These are phyloP conservation scores for Aporrectodea caliginosa DNA, from an alignment of 1,140 invertebrate species.

Conservation along the genomic window DNA sequence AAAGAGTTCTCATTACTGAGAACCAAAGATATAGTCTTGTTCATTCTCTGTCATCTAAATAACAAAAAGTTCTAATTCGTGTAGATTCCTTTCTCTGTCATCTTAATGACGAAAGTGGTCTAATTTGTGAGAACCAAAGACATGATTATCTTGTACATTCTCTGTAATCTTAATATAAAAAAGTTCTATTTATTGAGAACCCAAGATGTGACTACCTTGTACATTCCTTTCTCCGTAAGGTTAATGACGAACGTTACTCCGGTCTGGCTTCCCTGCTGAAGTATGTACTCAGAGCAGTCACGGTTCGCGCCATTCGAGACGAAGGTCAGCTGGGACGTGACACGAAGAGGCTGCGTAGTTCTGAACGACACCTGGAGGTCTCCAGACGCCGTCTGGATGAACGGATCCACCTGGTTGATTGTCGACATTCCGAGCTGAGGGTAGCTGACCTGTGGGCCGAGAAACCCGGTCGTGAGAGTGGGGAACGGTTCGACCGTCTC, in stretches of 20 bases:
- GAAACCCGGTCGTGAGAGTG: conserved; percentile 50
- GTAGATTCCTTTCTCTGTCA: too few relatives aligned
- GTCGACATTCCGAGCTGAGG: conserved; percentile 46
- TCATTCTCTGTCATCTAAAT: too few relatives aligned
- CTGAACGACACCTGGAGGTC: conserved; percentile 45
- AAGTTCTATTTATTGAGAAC: too few relatives aligned
- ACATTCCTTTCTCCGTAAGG: conserved; percentile 47
- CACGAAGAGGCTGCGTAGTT: conserved; percentile 41
- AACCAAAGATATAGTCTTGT: too few relatives aligned
- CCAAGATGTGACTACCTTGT: too few relatives aligned
- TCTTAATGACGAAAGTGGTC: too few relatives aligned
- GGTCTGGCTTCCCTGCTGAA: conserved; percentile 44
- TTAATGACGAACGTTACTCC: conserved; percentile 43
- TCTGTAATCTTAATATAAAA: too few relatives aligned
- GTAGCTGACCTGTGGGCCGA: conserved; percentile 52
- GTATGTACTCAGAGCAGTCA: conserved; percentile 48
- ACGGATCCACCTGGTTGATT: conserved; percentile 48
- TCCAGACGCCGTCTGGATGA: conserved; percentile 48
- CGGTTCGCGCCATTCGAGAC: conserved; percentile 35
- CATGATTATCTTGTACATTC: too few relatives aligned
- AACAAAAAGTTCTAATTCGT: too few relatives aligned
- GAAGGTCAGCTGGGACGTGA: conserved; percentile 51
- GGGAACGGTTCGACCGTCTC: conserved; percentile 46
- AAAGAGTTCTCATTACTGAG: too few relatives aligned
- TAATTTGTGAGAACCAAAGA: too few relatives aligned